Conservation (phyloP, 2,113 vertebrate genomes). For the Carettochelys insculpta region DNA sequence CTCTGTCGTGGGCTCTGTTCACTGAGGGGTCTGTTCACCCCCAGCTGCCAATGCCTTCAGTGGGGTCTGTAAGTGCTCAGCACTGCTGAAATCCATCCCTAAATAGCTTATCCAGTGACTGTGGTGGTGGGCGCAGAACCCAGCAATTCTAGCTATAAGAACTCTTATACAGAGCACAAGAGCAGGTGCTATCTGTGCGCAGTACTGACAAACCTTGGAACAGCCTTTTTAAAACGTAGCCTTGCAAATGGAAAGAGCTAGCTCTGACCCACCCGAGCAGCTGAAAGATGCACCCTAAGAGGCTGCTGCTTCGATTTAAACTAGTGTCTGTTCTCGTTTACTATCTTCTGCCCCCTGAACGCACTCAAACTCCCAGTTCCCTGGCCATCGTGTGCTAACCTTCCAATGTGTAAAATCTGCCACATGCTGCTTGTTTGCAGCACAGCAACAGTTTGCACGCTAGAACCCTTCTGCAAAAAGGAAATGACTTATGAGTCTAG, state of each 20-base stretch:
- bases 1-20: background rate
- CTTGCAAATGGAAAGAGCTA: background rate
- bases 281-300: background rate
- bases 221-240: background rate
- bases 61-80: background rate
- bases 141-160: background rate
- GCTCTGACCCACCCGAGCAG: background rate
- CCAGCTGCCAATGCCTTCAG: background rate
- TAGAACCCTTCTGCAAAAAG: background rate
- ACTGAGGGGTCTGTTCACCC: background rate
- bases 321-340: background rate
- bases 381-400: background rate
- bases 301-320: background rate
- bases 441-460: background rate
- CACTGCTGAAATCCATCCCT: background rate
- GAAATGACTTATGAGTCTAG: background rate
- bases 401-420: background rate
- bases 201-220: background rate
- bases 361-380: rapidly evolving
- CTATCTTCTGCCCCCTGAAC: background rate
- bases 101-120: background rate
- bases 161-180: rapidly evolving
- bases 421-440: background rate
- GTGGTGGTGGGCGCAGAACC: background rate
- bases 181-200: background rate